Conservation (phyloP, 2,888 invertebrate species). For the Zygogramma bicolorata region DNA sequence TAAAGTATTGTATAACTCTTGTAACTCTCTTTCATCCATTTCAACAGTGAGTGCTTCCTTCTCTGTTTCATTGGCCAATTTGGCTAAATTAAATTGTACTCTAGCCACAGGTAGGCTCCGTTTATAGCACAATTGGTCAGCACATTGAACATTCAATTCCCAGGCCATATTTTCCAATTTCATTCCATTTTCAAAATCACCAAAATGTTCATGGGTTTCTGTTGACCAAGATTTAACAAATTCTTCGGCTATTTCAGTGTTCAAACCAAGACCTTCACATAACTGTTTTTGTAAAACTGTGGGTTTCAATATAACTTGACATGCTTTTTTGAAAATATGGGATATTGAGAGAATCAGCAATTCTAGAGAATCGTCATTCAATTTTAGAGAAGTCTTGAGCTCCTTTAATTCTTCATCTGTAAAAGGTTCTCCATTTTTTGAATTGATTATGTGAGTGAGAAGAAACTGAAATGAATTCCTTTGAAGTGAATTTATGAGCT, state of each 20-base stretch:
- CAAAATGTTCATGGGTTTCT: slow-evolving; percentile 68
- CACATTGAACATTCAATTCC: slow-evolving; percentile 70
- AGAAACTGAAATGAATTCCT: slow-evolving; percentile 54
- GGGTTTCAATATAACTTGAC: slow-evolving; percentile 70
- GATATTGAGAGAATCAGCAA: slow-evolving; percentile 57
- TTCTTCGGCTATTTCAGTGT: slow-evolving; percentile 69
- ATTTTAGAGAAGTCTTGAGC: slow-evolving; percentile 54
- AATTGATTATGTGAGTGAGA: slow-evolving; percentile 52
- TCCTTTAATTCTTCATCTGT: slow-evolving; percentile 55
- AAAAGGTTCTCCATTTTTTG: slow-evolving; percentile 50
- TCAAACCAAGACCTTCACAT: slow-evolving; percentile 67
- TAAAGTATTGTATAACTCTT: slow-evolving; percentile 69
- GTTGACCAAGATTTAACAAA: slow-evolving; percentile 71
- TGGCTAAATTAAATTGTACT: slow-evolving; percentile 66
- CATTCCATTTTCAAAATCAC: slow-evolving; percentile 66
- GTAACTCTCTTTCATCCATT: slow-evolving; percentile 68
- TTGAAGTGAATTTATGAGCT: slow-evolving; percentile 56
- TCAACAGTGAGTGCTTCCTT: slow-evolving; percentile 67
- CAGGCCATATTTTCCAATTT: slow-evolving; percentile 70
- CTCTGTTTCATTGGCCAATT: slow-evolving; percentile 47
- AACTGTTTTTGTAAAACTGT: slow-evolving; percentile 69
- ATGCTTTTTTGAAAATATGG: slow-evolving; percentile 68
- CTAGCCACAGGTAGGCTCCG: slow-evolving; percentile 67
- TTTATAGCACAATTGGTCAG: slow-evolving; percentile 67
- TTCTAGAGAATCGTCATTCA: slow-evolving; percentile 51